Percentiles rank a stretch among this genome's conserved stretches.
Evolutionary conservation across 23 tunicate genomes (phyloP).

Genomic region (Ascidia mentula): DNA sequence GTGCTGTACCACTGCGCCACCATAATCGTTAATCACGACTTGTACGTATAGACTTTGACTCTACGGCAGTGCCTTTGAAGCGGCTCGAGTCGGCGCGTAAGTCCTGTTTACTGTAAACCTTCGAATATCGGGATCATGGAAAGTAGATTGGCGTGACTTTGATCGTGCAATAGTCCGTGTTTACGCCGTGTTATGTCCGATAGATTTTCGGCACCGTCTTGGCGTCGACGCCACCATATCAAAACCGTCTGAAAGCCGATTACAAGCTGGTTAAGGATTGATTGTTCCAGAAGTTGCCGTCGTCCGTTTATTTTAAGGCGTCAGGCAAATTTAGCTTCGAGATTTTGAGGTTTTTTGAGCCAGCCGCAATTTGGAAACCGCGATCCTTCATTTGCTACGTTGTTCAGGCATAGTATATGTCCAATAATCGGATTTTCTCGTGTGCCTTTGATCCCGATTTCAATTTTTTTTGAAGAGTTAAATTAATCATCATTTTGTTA

Average conservation of each 20-base stretch:
- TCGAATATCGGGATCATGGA: neutral
- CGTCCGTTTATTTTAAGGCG: conserved; percentile 12
- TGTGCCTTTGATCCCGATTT: neutral
- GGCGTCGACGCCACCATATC: neutral
- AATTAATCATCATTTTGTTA: too few species aligned
- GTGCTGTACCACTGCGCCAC: too few species aligned
- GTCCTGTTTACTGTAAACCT: conserved; percentile 2
- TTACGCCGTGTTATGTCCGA: conserved; percentile 4
- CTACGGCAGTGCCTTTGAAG: neutral
- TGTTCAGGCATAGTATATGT: too few species aligned
- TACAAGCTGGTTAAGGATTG: neutral
- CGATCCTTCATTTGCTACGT: neutral
- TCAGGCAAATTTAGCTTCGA: neutral
- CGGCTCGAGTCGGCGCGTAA: neutral
- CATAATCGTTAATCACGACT: neutral
- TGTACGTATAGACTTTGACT: neutral
- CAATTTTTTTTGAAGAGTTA: too few species aligned
- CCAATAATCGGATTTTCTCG: too few species aligned
- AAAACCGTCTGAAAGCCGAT: neutral
- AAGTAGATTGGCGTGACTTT: neutral
- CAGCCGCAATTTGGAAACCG: neutral
- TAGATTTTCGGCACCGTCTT: conserved; percentile 9
- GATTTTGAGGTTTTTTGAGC: neutral
- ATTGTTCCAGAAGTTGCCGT: neutral
- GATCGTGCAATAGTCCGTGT: neutral